These are phyloP conservation scores for Callipepla californica DNA, from an alignment of 2,113 vertebrate genomes.

Conservation along the genomic window DNA sequence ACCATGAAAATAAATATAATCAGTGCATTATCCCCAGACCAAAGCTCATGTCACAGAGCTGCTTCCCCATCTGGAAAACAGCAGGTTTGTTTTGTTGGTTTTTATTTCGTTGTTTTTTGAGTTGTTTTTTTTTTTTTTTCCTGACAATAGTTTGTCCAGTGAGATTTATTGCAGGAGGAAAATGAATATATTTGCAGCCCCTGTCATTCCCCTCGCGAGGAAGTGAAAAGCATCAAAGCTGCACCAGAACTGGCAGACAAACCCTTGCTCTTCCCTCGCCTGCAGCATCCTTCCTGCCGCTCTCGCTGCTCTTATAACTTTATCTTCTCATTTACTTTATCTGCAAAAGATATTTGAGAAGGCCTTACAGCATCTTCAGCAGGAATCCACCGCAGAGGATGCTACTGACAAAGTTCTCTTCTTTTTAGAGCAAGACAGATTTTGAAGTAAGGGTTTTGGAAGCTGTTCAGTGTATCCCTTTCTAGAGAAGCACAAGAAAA, in stretches of 20 bases:
- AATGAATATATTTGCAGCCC: conserved; percentile 11
- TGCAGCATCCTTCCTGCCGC: background rate
- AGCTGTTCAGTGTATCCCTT: background rate
- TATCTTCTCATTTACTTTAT: background rate
- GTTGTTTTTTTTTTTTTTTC: background rate
- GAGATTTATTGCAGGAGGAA: conserved; percentile 25
- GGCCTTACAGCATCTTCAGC: background rate
- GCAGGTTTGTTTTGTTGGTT: background rate
- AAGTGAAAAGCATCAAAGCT: background rate
- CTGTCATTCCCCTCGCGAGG: background rate
- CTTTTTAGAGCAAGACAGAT: background rate
- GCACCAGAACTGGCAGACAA: background rate
- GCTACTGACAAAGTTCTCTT: background rate
- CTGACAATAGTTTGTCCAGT: background rate
- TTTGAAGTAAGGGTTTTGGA: background rate
- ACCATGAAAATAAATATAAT: background rate
- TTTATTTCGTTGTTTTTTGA: too few relatives aligned
- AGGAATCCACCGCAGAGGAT: background rate
- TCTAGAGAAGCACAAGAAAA: background rate
- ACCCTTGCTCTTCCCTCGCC: background rate
- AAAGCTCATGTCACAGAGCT: background rate
- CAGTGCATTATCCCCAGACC: background rate
- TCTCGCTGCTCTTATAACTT: background rate
- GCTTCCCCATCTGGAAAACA: conserved; percentile 1
- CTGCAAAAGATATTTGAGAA: background rate